phyloP scores from a whole-genome alignment of 1,140 invertebrate species.

The Caenorhabditis tropicalis region DNA sequence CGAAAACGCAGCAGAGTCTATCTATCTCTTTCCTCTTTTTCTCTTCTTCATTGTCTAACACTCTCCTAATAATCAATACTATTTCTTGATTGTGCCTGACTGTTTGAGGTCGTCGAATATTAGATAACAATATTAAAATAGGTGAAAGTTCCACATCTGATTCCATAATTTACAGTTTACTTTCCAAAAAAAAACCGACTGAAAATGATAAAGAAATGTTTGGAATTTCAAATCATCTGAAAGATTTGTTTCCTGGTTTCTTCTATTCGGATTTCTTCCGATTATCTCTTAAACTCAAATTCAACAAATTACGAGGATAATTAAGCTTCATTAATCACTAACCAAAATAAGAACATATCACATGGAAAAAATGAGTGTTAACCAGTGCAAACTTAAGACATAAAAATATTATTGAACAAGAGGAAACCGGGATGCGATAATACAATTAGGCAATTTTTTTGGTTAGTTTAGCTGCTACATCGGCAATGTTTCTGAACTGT shows the following conservation, averaged over 20 bases:
- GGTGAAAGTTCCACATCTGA: slow-evolving; percentile 17
- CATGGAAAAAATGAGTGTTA: background rate
- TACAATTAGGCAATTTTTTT: slow-evolving; percentile 54
- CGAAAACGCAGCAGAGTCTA: slow-evolving; percentile 28
- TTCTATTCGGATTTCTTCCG: no score
- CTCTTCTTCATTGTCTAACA: background rate
- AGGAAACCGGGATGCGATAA: background rate
- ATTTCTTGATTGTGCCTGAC: background rate
- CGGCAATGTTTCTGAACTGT: slow-evolving; percentile 66
- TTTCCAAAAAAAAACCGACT: background rate
- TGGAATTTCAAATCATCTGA: background rate
- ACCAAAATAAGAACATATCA: background rate
- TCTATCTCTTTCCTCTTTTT: background rate
- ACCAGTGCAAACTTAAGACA: background rate
- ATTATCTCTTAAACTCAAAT: background rate
- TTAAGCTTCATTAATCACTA: slow-evolving; percentile 14
- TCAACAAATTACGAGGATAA: background rate
- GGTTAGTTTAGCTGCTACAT: slow-evolving; percentile 60
- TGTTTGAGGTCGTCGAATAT: background rate
- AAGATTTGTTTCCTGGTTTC: background rate
- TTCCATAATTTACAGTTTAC: slow-evolving; percentile 20
- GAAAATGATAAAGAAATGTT: background rate
- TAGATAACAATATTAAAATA: background rate
- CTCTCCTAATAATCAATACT: slow-evolving; percentile 16
- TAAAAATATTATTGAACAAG: background rate